Percentiles rank a stretch among this genome's conserved stretches.
Conservation (phyloP, 2,797 vertebrate species). For the Perodicticus potto region DNA sequence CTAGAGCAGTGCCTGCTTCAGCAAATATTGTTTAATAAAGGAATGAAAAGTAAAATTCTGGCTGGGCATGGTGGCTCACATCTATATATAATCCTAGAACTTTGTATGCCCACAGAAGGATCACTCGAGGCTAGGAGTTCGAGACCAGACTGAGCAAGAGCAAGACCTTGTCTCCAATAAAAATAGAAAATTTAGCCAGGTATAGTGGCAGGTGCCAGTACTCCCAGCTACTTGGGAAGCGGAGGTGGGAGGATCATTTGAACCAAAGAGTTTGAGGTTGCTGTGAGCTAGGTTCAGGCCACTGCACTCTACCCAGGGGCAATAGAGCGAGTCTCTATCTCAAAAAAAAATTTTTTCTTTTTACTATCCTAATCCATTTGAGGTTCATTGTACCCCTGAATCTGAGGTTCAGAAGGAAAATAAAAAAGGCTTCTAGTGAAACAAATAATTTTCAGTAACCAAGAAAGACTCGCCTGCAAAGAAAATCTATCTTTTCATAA, state of each 20-base stretch:
- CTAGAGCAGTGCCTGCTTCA: background rate
- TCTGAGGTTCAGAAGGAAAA: constrained; percentile 19
- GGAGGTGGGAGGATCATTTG: no score
- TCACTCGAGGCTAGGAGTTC: background rate
- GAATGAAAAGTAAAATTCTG: constrained; percentile 31
- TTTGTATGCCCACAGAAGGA: background rate
- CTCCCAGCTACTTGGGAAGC: no score
- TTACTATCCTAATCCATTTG: background rate
- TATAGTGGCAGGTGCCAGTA: no score
- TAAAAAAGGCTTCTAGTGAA: constrained; percentile 22
- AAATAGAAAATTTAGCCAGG: no score
- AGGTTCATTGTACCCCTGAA: background rate
- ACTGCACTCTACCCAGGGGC: no score
- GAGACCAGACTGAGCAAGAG: background rate
- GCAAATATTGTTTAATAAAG: constrained; percentile 24
- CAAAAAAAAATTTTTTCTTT: background rate
- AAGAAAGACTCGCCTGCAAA: background rate
- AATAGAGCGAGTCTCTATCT: no score
- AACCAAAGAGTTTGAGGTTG: no score
- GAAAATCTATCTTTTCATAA: constrained; percentile 21
- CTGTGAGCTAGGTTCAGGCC: no score
- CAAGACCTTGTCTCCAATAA: background rate
- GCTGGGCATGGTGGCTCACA: background rate
- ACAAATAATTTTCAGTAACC: constrained; percentile 20
- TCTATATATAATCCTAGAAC: background rate